phyloP scores from a whole-genome alignment of 1,140 invertebrate species.

The Scaptomyza montana region DNA sequence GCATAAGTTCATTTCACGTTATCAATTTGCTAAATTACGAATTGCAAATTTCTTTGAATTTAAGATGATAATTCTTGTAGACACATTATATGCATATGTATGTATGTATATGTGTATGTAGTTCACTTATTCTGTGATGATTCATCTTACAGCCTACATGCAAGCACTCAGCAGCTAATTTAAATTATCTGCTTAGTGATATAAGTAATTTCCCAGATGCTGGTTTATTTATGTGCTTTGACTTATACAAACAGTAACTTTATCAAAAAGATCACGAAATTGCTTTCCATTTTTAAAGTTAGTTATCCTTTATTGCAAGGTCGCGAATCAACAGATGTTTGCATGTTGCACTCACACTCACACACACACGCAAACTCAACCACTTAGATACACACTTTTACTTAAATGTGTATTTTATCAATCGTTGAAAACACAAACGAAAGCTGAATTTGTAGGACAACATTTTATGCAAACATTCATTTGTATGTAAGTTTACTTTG shows the following conservation, averaged over 20 bases:
- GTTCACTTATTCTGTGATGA: slow-evolving; percentile 4
- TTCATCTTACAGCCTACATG: slow-evolving; percentile 5
- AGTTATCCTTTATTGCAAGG: slow-evolving; percentile 42
- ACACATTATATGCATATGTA: not conserved
- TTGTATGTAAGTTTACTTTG: slow-evolving; percentile 30
- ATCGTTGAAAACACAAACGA: slow-evolving; percentile 47
- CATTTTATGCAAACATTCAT: not conserved
- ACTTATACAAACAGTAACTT: slow-evolving; percentile 1
- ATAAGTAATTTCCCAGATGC: not conserved
- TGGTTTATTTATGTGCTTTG: slow-evolving; percentile 5
- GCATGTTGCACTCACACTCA: slow-evolving; percentile 20
- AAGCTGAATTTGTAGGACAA: slow-evolving; percentile 32
- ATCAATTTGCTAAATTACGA: slow-evolving; percentile 1
- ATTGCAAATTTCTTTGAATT: not conserved
- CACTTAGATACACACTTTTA: not conserved
- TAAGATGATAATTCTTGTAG: not conserved
- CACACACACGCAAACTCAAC: not conserved
- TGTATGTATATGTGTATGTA: not conserved
- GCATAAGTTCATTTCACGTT: not conserved
- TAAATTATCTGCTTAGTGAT: too few species aligned
- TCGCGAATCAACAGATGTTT: slow-evolving; percentile 64
- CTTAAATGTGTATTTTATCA: slow-evolving; percentile 15
- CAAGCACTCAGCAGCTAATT: too few species aligned
- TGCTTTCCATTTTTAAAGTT: slow-evolving; percentile 19
- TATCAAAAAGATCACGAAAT: not conserved